Percentiles rank a stretch among this genome's conserved stretches.
Conservation (phyloP, 2,888 invertebrate genomes). For the Taenaris catops region DNA sequence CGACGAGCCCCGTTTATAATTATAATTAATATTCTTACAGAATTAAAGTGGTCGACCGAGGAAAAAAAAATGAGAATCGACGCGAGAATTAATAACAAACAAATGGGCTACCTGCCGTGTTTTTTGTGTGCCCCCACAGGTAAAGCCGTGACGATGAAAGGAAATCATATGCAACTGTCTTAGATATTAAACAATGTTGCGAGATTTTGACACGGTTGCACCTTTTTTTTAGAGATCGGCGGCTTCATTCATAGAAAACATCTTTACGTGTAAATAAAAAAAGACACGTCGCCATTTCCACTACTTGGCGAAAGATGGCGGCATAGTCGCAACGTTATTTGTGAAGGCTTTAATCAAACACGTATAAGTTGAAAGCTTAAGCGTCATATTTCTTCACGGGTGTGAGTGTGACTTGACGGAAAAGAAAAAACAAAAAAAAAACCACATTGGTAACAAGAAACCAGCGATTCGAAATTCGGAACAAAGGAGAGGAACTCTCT, state of each 20-base stretch:
- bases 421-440: conserved; percentile 53
- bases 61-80: conserved; percentile 71
- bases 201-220: conserved; percentile 71
- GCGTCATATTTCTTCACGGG: conserved; percentile 48
- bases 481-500: conserved; percentile 75
- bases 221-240: conserved; percentile 33
- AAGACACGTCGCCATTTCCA: conserved; percentile 37
- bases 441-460: conserved; percentile 72
- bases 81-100: conserved; percentile 80
- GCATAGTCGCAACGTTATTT: conserved; percentile 25
- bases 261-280: conserved; percentile 38
- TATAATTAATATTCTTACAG: conserved; percentile 80
- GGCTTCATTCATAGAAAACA: conserved; percentile 62
- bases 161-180: conserved; percentile 71
- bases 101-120: conserved; percentile 78
- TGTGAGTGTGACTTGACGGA: conserved; percentile 47
- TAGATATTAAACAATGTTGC: conserved; percentile 71
- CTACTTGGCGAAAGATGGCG: conserved; percentile 67
- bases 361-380: conserved; percentile 29
- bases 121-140: conserved; percentile 76
- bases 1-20: conserved; percentile 75
- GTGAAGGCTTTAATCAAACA: conserved; percentile 27
- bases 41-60: conserved; percentile 69
- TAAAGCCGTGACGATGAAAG: conserved; percentile 69
- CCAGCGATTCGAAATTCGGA: conserved; percentile 62